Evolutionary conservation across 1,140 invertebrate genomes (phyloP), one percentile per base, ranked within the genome.

Genomic region (Halesus radiatus): DNA sequence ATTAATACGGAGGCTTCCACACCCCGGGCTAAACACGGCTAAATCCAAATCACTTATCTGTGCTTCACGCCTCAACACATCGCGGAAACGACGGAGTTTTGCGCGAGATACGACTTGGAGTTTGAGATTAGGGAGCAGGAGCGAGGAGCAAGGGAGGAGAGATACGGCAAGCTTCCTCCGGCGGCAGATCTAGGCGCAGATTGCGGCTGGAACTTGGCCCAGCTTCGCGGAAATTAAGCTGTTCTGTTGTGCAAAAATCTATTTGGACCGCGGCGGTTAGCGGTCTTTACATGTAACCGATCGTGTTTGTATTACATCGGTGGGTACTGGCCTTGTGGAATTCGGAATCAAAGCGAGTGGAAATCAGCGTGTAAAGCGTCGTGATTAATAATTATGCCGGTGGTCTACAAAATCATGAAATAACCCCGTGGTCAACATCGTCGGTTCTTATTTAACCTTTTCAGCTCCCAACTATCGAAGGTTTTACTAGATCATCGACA

Each of bases 31-130:
- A 76, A 79, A 80, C 60, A 76, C 52, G 74, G 76, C 64, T 75
- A 81, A 81, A 81, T 81, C 70, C 72, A 29, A 82, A 82, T 80
- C 81, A 82, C 81, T 82, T 82, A 82, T 82, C 81, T 82, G 16
- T 52, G 78, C 53, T 82, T 82, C 78, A 82, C 81, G 78, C 54
- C 64, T 80, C 72, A 80, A 74, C 66, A 73, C 78, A 52, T 75
- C 53, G 72, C 32, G 45, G 37, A 45, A 45, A 45, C 37, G 37
- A 13, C 37, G 37, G 45, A 73, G 52, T 73, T 73, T 73, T 73
- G 45, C 23, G 52, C 45, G 53, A 73, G 70, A 73, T 73, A 73
- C 52, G 45, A 22, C 22, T 3, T 22, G 16, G 26, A 72, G n/a
- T 72, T 53, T 13, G 37, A 45, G 37, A 45, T 45, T 45, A 45